Conservation (phyloP, 2,113 vertebrate genomes). For the Pavo muticus region DNA sequence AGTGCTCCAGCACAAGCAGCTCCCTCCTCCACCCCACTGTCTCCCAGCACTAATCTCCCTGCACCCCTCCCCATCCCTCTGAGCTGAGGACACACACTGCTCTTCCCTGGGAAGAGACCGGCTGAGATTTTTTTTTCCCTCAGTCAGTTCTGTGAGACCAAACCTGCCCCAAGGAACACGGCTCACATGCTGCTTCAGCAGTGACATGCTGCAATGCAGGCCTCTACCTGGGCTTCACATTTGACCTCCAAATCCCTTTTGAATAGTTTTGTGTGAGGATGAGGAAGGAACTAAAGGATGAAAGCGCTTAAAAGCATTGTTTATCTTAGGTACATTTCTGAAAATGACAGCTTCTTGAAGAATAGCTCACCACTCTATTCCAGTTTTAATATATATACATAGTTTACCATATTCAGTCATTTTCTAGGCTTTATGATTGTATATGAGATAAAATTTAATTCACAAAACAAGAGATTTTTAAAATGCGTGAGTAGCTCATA, state of each 20-base stretch:
- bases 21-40: not conserved
- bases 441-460: not conserved
- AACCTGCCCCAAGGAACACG: not conserved
- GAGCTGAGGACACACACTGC: rapidly evolving
- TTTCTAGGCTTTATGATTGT: not conserved
- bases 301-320: not conserved
- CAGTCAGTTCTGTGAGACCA: not conserved
- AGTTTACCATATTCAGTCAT: not conserved
- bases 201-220: not conserved
- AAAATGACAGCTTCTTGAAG: not conserved
- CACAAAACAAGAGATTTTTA: not conserved
- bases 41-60: not conserved
- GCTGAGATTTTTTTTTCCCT: not conserved
- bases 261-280: not conserved
- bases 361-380: not conserved
- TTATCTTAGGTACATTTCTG: not conserved
- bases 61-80: rapidly evolving
- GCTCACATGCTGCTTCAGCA: not conserved
- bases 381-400: not conserved
- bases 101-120: not conserved
- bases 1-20: not conserved
- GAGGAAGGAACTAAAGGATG: not conserved
- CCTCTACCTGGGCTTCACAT: not conserved
- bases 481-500: not conserved
- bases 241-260: not conserved